Percentiles rank a stretch among this genome's conserved stretches.
Conservation (phyloP, 1,140 invertebrate genomes). For the Olivierus martensii region DNA sequence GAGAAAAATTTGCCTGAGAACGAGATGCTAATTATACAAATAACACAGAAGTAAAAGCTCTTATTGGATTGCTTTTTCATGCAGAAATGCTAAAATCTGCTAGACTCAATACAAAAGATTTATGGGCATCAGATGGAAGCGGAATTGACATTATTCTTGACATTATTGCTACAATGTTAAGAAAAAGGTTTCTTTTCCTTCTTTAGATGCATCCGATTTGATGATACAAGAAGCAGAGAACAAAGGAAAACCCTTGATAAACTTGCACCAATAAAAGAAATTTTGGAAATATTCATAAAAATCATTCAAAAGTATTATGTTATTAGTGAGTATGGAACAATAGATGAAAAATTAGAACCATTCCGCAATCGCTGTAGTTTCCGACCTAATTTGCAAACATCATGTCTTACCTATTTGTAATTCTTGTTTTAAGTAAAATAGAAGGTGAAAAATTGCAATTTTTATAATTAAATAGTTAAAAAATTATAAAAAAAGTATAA, state of each 20-base stretch:
- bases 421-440: too few species aligned
- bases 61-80: too few species aligned
- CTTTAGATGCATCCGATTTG: constrained; percentile 8
- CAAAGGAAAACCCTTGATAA: constrained; percentile 2
- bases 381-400: constrained; percentile 16
- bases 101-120: too few species aligned
- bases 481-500: too few species aligned
- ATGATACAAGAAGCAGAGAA: constrained; percentile 3
- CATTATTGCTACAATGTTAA: constrained; percentile 3
- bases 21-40: too few species aligned
- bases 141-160: constrained; percentile 5
- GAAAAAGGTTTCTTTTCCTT: constrained; percentile 4
- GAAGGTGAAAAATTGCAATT: too few species aligned
- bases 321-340: constrained; percentile 10
- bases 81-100: too few species aligned
- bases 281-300: constrained; percentile 17
- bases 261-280: constrained; percentile 12
- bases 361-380: constrained; percentile 19
- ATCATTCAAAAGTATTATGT: constrained; percentile 14
- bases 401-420: too few species aligned
- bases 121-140: constrained; percentile 6
- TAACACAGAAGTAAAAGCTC: too few species aligned
- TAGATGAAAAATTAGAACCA: constrained; percentile 20
- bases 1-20: too few species aligned
- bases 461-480: too few species aligned